A percentile compares a stretch with the other conserved stretches of the same genome.
Evolutionary conservation across 2,113 vertebrate genomes (phyloP).

Genomic region (Tor tambroides): DNA sequence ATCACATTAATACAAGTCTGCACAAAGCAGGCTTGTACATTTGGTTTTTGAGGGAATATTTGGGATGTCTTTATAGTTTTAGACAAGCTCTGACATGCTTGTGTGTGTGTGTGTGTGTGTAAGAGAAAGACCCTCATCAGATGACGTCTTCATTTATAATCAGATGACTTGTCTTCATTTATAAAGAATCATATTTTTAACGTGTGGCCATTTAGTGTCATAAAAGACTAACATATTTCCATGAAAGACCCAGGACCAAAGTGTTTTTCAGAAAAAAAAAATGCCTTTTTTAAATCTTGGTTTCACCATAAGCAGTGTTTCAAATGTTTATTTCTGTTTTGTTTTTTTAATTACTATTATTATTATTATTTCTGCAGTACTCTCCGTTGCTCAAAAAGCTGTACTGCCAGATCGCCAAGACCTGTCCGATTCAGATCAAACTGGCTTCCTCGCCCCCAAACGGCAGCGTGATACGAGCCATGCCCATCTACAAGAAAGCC

Average conservation of each 20-base stretch:
- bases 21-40: constrained; percentile 64
- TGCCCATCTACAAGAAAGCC: constrained; percentile 98
- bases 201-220: background rate
- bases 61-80: constrained; percentile 70
- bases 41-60: constrained; percentile 69
- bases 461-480: constrained; percentile 90
- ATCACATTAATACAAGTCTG: constrained; percentile 64
- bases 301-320: background rate
- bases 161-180: background rate
- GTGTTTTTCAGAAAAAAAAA: background rate
- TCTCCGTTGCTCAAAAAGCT: constrained; percentile 97
- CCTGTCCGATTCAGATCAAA: constrained; percentile 97
- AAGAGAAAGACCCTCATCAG: constrained; percentile 2
- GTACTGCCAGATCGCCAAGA: constrained; percentile 99
- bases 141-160: background rate
- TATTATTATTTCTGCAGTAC: constrained; percentile 77
- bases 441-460: constrained; percentile 85
- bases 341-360: background rate
- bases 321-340: background rate
- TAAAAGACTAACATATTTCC: background rate
- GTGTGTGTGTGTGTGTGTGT: background rate
- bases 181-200: background rate
- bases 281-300: background rate
- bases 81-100: constrained; percentile 67
- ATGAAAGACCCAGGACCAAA: background rate